Percentiles rank a stretch among this genome's conserved stretches.
These are phyloP conservation scores for Drosophila buzzatii DNA, from an alignment of 2,888 invertebrate genomes.

Conservation along the genomic window DNA sequence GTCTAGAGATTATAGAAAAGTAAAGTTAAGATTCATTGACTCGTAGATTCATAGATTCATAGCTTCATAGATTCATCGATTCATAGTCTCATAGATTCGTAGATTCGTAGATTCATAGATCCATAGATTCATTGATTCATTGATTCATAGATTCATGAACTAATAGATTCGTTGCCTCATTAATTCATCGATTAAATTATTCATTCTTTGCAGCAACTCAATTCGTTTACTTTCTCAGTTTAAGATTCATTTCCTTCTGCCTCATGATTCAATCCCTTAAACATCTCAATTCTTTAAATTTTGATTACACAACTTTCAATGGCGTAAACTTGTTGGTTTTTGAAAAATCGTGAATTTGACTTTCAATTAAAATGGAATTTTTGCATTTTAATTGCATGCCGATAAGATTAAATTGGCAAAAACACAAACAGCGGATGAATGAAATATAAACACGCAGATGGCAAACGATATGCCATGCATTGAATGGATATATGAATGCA, in stretches of 20 bases:
- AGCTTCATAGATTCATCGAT: not conserved
- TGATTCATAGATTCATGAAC: not conserved
- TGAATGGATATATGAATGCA: conserved; percentile 13
- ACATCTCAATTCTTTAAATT: not conserved
- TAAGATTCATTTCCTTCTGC: not conserved
- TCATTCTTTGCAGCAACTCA: not conserved
- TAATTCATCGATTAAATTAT: not conserved
- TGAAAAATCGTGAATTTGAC: conserved; percentile 7
- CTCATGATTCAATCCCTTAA: not conserved
- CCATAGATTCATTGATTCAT: not conserved
- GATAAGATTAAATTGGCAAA: conserved; percentile 67
- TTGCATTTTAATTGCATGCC: conserved; percentile 72
- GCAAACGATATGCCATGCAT: conserved; percentile 53
- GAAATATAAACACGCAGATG: conserved; percentile 61
- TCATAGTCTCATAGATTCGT: not conserved
- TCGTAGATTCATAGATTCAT: not conserved
- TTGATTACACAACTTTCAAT: not conserved
- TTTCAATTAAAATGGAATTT: conserved; percentile 56
- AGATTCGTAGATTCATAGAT: not conserved
- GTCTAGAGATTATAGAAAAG: no score
- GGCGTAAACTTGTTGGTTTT: conserved; percentile 1
- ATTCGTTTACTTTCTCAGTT: not conserved
- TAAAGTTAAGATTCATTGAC: not conserved
- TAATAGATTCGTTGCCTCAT: no score
- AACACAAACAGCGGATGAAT: conserved; percentile 46